phyloP scores from a whole-genome alignment of 2,113 vertebrate genomes.

The Miniopterus natalensis region DNA sequence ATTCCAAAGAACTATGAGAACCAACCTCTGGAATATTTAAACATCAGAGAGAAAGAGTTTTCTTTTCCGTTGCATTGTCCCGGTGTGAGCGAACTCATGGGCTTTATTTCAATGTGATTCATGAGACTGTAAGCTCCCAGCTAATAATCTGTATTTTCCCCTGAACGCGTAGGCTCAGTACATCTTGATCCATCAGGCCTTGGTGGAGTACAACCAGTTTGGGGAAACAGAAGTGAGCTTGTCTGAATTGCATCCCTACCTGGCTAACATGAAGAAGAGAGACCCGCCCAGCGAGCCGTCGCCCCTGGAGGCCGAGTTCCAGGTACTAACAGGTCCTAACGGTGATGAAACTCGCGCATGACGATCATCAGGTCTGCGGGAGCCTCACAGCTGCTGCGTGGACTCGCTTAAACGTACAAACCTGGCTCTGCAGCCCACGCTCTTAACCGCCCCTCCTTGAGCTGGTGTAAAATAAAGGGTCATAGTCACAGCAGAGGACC shows the following conservation, averaged over 20 bases:
- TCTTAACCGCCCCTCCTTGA: not conserved
- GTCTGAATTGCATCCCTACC: conserved; percentile 90
- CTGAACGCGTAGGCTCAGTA: conserved; percentile 92
- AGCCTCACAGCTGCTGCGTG: accelerated
- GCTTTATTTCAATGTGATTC: not conserved
- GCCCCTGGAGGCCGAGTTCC: conserved; percentile 94
- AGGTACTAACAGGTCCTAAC: conserved; percentile 86
- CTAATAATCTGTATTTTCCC: not conserved
- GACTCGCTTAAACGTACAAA: not conserved
- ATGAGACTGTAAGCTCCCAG: accelerated
- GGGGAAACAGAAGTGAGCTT: conserved; percentile 95
- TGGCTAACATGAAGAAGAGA: conserved; percentile 90
- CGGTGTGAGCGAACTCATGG: not conserved
- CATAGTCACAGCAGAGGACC: not conserved
- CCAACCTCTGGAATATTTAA: not conserved
- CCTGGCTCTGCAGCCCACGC: not conserved
- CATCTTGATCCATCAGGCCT: conserved; percentile 96
- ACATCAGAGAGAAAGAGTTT: not conserved
- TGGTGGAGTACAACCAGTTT: conserved; percentile 96
- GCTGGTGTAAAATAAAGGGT: not conserved
- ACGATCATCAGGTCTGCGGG: too few relatives aligned
- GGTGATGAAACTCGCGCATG: too few relatives aligned
- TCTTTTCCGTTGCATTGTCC: not conserved
- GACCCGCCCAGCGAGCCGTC: conserved; percentile 88
- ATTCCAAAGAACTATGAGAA: not conserved